Evolutionary conservation across 2,888 invertebrate species (phyloP).

Genomic region (Mythimna ferrago): DNA sequence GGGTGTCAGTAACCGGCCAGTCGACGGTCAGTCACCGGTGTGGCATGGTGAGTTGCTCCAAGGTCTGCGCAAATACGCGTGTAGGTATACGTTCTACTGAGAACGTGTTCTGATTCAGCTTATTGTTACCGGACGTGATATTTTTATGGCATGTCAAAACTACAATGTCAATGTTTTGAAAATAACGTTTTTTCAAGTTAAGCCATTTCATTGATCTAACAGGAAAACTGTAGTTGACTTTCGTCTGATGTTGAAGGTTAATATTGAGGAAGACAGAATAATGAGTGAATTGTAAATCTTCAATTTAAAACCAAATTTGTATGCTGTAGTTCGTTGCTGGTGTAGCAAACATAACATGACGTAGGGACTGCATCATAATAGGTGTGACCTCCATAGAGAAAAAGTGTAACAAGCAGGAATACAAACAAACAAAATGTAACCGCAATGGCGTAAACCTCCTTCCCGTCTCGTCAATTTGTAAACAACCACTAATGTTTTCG

Average conservation of each 20-base stretch:
- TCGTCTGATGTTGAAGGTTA: not conserved
- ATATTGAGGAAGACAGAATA: not conserved
- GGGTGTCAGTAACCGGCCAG: constrained; percentile 82
- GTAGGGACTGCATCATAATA: not conserved
- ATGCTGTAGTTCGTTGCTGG: not conserved
- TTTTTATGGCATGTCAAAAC: constrained; percentile 5
- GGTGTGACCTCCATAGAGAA: not conserved
- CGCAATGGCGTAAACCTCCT: constrained; percentile 23
- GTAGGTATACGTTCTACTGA: constrained; percentile 49
- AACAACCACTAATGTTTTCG: constrained; percentile 19
- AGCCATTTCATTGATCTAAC: not conserved
- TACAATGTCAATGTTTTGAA: not conserved
- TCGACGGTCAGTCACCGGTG: constrained; percentile 84
- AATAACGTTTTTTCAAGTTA: not conserved
- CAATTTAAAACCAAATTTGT: not conserved
- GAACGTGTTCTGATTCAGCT: constrained; percentile 46
- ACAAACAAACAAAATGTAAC: constrained; percentile 34
- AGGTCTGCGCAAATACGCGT: constrained; percentile 77
- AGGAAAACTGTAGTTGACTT: not conserved
- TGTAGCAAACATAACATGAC: not conserved
- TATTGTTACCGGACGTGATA: constrained; percentile 28
- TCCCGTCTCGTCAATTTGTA: constrained; percentile 6
- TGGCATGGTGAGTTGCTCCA: constrained; percentile 74
- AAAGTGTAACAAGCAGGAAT: constrained; percentile 17
- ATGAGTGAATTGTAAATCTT: no score